phyloP scores from a whole-genome alignment of 2,797 vertebrate species.

The Periparus ater region DNA sequence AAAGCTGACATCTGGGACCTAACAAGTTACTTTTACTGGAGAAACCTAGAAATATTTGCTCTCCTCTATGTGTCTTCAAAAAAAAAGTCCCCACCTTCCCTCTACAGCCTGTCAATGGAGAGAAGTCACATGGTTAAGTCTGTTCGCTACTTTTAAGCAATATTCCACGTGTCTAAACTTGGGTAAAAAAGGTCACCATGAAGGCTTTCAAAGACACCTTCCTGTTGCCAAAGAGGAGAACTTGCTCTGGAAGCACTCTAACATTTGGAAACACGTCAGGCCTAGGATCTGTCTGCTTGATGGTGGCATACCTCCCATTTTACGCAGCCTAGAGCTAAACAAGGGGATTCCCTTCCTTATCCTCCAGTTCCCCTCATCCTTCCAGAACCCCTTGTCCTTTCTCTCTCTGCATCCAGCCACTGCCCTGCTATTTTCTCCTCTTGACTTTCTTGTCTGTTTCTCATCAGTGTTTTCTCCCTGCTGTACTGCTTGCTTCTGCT shows the following conservation, averaged over 20 bases:
- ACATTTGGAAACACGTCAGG: background rate
- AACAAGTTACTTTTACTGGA: background rate
- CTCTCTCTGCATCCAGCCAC: background rate
- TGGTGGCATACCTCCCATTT: background rate
- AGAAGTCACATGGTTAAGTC: background rate
- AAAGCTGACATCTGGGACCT: background rate
- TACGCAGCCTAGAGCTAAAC: background rate
- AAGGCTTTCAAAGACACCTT: background rate
- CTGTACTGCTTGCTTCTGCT: background rate
- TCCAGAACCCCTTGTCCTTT: background rate
- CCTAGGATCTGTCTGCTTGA: background rate
- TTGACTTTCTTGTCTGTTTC: background rate
- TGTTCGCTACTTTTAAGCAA: background rate
- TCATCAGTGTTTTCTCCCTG: background rate
- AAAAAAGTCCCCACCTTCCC: background rate
- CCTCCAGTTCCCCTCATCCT: background rate
- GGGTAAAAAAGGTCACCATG: rapidly evolving
- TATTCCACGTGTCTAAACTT: background rate
- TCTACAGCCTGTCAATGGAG: background rate
- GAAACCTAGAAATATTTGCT: background rate
- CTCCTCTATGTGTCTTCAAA: background rate
- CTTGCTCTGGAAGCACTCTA: background rate
- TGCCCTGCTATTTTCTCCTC: background rate
- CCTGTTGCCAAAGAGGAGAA: background rate
- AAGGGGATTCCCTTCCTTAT: background rate